Conservation (phyloP, 2,888 invertebrate genomes). For the Archaeoteleia sp. region DNA sequence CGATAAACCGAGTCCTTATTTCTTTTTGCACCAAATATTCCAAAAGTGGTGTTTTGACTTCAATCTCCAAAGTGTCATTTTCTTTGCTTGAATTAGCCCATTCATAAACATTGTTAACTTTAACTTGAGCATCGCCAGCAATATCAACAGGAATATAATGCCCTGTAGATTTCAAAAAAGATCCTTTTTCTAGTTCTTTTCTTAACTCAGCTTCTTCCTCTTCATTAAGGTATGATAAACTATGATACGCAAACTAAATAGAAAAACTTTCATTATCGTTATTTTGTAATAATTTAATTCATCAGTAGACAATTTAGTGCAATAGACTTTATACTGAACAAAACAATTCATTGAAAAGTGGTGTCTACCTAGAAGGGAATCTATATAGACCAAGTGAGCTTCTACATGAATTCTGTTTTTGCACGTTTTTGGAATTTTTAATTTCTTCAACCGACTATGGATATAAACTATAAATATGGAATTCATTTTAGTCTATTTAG, state of each 20-base stretch:
- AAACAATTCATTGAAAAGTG: too few relatives aligned
- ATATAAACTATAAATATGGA: too few relatives aligned
- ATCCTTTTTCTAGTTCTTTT: conserved; percentile 71
- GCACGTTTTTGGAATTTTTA: too few relatives aligned
- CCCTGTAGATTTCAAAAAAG: conserved; percentile 59
- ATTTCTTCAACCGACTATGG: too few relatives aligned
- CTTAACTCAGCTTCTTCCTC: conserved; percentile 75
- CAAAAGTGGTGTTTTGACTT: conserved; percentile 75
- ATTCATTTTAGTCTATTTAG: too few relatives aligned
- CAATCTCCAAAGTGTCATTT: conserved; percentile 67
- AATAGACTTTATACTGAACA: conserved; percentile 6
- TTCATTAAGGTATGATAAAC: conserved; percentile 81
- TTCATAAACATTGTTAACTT: conserved; percentile 63
- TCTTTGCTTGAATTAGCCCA: conserved; percentile 68
- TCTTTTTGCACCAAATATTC: conserved; percentile 79
- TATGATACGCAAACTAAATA: conserved; percentile 81
- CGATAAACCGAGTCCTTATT: conserved; percentile 77
- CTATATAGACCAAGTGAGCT: too few relatives aligned
- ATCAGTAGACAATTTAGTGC: background rate
- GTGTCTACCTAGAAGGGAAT: too few relatives aligned
- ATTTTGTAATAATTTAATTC: conserved; percentile 8
- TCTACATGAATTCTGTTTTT: too few relatives aligned
- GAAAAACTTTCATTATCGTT: too few relatives aligned
- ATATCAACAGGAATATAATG: conserved; percentile 56
- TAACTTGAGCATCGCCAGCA: conserved; percentile 69